Conservation (phyloP, 2,113 vertebrate species). For the Ageneiosus marmoratus region DNA sequence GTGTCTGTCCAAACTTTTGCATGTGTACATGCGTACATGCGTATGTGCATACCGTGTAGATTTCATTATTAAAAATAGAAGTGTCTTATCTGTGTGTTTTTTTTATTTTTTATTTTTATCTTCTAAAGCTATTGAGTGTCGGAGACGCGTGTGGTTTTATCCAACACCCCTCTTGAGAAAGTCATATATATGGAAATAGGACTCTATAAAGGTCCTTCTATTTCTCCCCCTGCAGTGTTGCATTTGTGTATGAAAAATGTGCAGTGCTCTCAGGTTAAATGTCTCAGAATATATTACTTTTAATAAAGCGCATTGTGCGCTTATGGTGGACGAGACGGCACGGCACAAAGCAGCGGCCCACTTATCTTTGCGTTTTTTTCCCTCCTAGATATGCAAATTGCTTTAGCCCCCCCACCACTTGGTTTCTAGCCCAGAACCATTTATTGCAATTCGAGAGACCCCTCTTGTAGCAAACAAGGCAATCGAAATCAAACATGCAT, state of each 20-base stretch:
- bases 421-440: conserved; percentile 26
- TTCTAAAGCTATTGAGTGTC: conserved; percentile 44
- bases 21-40: background rate
- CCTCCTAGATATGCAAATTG: conserved; percentile 44
- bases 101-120: conserved; percentile 44
- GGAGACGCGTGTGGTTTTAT: conserved; percentile 47
- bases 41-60: conserved; percentile 5
- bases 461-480: conserved; percentile 25
- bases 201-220: conserved; percentile 36
- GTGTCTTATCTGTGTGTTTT: conserved; percentile 49
- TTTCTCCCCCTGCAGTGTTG: conserved; percentile 41
- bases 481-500: conserved; percentile 29
- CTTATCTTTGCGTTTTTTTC: conserved; percentile 35
- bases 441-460: conserved; percentile 35
- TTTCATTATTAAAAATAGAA: conserved; percentile 37
- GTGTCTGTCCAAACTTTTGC: conserved; percentile 1
- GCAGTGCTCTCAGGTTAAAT: conserved; percentile 52
- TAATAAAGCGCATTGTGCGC: conserved; percentile 53
- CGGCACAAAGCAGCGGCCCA: conserved; percentile 32
- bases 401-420: background rate
- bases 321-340: conserved; percentile 56
- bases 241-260: conserved; percentile 57
- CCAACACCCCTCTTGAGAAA: conserved; percentile 53
- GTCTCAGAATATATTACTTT: conserved; percentile 59
- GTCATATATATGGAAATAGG: conserved; percentile 61